Base-by-base conservation (phyloP, 2,113 vertebrate genomes). In the Rhynchomys soricoides region DNA sequence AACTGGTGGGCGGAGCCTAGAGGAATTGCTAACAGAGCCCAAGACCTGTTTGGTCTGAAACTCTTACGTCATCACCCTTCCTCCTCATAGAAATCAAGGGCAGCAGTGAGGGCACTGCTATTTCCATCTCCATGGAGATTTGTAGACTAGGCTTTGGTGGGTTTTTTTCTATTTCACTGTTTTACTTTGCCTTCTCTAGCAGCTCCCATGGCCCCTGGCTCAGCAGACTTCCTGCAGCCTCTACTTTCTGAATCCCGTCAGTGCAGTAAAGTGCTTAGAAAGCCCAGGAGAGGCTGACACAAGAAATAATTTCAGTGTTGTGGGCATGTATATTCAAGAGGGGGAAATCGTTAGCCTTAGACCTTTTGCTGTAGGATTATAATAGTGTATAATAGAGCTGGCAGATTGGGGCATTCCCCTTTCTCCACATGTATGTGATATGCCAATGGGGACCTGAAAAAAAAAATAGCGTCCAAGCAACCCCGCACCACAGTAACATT, bases 171-270 rank as follows among this genome's bases (percentile, higher is more conserved):
- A 1, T 74, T 93, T 95, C 45, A 11, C 40, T 71, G 34, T 11
- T 40, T n/a, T n/a, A 12, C 37, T 31, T 96, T 59, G 48, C 50
- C 34, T 62, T 73, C 78, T 50, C 31, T 26, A 55, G 64, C 70
- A 26, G 43, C 19, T 48, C 68, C 87, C 52, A 83, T 11, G 37
- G 55, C 68, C 34, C 15, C 64, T 21, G 43, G 40, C 79, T 97
- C 43, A 77, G 45, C 10, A 85, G 48, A 43, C 19, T n/a, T 45
- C 22, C 34, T 78, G 34, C 66, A 29, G n/a, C 68, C 57, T 90
- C 75, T 43, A n/a, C 71, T 88, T 93, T 85, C 66, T 71, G 68
- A 59, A 88, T 96, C 50, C 45, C 90, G 82, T 94, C 88, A 90
- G 13, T 31, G 7, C n/a, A 45, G 57, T 62, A 34, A 75, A 73